These are phyloP conservation scores for Holothuria scabra DNA, from an alignment of 53 echinoderm and acorn worm species.

Conservation along the genomic window DNA sequence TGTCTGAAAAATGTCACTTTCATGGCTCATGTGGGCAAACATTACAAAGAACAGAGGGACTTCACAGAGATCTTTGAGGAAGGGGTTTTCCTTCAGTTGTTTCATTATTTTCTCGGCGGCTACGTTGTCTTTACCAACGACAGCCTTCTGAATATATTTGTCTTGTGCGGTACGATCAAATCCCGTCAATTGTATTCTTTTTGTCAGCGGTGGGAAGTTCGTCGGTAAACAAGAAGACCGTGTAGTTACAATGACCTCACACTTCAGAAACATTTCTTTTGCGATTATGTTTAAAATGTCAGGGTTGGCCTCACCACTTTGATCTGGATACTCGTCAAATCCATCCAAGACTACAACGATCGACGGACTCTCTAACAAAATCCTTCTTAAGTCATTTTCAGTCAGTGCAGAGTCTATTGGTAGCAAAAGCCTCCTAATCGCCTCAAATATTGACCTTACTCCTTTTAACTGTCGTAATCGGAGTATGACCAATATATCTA, in stretches of 20 bases:
- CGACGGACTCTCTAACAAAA: not conserved
- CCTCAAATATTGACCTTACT: not conserved
- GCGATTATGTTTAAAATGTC: not conserved
- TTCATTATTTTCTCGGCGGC: not conserved
- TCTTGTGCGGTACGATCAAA: not conserved
- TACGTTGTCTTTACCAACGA: not conserved
- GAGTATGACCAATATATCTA: not conserved
- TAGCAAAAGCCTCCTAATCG: not conserved
- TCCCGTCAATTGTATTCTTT: not conserved
- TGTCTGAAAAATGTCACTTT: too few relatives aligned
- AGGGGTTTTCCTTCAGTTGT: not conserved
- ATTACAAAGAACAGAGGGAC: too few relatives aligned
- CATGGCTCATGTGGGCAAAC: too few relatives aligned
- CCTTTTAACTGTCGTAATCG: not conserved
- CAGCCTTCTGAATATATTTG: not conserved
- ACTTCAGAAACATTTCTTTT: not conserved
- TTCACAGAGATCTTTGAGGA: too few relatives aligned
- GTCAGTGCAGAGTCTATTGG: not conserved
- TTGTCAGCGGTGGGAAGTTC: not conserved
- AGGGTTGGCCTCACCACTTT: not conserved
- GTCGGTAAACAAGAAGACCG: not conserved
- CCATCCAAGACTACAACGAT: not conserved
- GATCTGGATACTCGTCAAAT: constrained; percentile 5
- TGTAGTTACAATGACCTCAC: not conserved
- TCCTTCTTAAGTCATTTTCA: not conserved